A percentile compares a stretch with the other conserved stretches of the same genome.
phyloP scores from a whole-genome alignment of 2,888 invertebrate genomes.

The Dendrolimus pini region DNA sequence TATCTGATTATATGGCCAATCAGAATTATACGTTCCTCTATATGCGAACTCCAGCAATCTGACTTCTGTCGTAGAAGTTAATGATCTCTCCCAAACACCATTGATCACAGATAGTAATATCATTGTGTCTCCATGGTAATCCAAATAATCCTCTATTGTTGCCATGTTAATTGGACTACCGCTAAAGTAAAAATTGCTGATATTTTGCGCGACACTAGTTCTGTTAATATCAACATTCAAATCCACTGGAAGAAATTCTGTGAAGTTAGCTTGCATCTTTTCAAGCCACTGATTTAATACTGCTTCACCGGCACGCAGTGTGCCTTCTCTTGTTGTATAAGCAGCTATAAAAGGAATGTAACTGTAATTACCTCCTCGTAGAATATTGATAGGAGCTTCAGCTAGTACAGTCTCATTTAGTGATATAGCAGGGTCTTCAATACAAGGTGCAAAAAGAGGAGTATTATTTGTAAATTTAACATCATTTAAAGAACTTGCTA shows the following conservation, averaged over 20 bases:
- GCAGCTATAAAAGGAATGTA: slow-evolving; percentile 53
- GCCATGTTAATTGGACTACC: slow-evolving; percentile 33
- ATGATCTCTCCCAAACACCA: slow-evolving; percentile 43
- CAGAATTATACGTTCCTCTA: slow-evolving; percentile 40
- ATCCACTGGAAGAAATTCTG: slow-evolving; percentile 50
- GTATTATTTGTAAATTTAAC: slow-evolving; percentile 50
- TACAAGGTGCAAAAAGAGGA: slow-evolving; percentile 56
- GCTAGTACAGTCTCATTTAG: slow-evolving; percentile 37
- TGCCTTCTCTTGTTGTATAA: slow-evolving; percentile 54
- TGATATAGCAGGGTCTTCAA: slow-evolving; percentile 38
- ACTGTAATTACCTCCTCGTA: slow-evolving; percentile 43
- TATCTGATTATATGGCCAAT: slow-evolving; percentile 45
- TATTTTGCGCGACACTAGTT: slow-evolving; percentile 24
- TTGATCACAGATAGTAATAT: slow-evolving; percentile 45
- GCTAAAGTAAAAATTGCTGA: slow-evolving; percentile 47
- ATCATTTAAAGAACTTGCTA: slow-evolving; percentile 30
- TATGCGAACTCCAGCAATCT: slow-evolving; percentile 50
- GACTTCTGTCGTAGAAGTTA: slow-evolving; percentile 36
- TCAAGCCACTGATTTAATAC: slow-evolving; percentile 34
- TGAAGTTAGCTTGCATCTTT: slow-evolving; percentile 50
- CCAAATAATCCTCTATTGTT: slow-evolving; percentile 50
- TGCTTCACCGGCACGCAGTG: slow-evolving; percentile 45
- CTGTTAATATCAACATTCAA: slow-evolving; percentile 31
- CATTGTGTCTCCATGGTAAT: slow-evolving; percentile 54
- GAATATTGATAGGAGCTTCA: slow-evolving; percentile 44